These are phyloP conservation scores for Eretmocerus hayati DNA, from an alignment of 2,888 invertebrate species.

Conservation along the genomic window DNA sequence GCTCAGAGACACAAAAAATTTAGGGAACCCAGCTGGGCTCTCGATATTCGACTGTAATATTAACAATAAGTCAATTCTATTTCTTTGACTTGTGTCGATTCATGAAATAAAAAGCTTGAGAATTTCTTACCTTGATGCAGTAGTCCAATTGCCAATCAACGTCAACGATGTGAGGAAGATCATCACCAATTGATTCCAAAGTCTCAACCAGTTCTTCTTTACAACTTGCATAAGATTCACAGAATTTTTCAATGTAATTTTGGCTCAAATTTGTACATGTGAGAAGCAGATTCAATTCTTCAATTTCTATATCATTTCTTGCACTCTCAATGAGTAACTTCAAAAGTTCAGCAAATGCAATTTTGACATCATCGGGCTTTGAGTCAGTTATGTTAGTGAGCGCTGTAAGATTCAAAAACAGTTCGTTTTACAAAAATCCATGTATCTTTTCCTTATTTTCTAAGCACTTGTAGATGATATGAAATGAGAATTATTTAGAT, in stretches of 20 bases:
- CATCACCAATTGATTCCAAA: slow-evolving; percentile 36
- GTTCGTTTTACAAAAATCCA: no score
- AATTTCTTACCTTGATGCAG: slow-evolving; percentile 38
- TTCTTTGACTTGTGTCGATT: not conserved
- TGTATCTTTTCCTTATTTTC: no score
- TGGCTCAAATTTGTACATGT: slow-evolving; percentile 28
- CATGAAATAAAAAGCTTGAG: slow-evolving; percentile 15
- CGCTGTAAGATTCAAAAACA: no score
- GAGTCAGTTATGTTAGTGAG: slow-evolving; percentile 30
- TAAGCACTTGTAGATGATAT: no score
- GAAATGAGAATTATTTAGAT: no score
- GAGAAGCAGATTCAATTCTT: slow-evolving; percentile 31
- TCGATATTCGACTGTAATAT: slow-evolving; percentile 31
- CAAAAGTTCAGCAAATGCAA: slow-evolving; percentile 33
- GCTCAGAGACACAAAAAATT: slow-evolving; percentile 33
- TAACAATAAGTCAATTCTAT: not conserved
- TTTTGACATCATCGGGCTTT: slow-evolving; percentile 33
- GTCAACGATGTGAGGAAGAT: slow-evolving; percentile 40
- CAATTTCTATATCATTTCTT: slow-evolving; percentile 32
- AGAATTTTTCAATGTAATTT: slow-evolving; percentile 32
- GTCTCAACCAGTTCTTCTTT: slow-evolving; percentile 31
- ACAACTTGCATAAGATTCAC: slow-evolving; percentile 30
- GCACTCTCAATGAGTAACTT: slow-evolving; percentile 38
- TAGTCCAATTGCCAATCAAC: slow-evolving; percentile 44
- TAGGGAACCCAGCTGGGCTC: slow-evolving; percentile 28